Conservation (phyloP, 2,797 vertebrate genomes). For the Menidia menidia region DNA sequence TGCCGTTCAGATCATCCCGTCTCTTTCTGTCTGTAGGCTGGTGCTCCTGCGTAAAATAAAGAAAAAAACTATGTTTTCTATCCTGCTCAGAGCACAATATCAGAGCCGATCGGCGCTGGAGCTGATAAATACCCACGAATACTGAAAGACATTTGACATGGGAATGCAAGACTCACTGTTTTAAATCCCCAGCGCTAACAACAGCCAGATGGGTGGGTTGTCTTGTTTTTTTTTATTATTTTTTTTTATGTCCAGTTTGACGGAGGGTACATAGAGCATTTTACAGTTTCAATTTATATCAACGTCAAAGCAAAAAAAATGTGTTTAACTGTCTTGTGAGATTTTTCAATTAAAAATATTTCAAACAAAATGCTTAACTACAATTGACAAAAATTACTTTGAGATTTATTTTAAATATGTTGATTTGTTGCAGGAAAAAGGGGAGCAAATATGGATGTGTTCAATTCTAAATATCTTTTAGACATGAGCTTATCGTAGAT, state of each 20-base stretch:
- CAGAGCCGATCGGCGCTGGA: not conserved
- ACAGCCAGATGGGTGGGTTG: not conserved
- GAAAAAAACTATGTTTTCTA: not conserved
- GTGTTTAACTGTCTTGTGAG: too few species aligned
- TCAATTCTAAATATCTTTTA: not conserved
- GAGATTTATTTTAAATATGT: not conserved
- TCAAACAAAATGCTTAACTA: too few species aligned
- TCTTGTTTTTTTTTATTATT: not conserved
- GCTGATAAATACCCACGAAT: not conserved
- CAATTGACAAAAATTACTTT: not conserved
- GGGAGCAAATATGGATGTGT: conserved; percentile 3
- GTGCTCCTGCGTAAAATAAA: too few species aligned
- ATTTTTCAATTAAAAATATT: too few species aligned
- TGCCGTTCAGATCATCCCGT: too few species aligned
- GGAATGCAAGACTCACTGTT: not conserved
- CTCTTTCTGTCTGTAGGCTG: too few species aligned
- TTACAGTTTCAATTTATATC: too few species aligned
- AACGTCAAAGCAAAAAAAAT: too few species aligned
- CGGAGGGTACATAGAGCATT: too few species aligned
- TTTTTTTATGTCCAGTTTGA: conserved; percentile 1
- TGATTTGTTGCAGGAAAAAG: not conserved
- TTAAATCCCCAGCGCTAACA: not conserved
- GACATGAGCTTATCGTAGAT: not conserved
- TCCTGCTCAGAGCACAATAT: not conserved
- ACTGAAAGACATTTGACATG: not conserved